phyloP scores from a whole-genome alignment of 2,888 invertebrate genomes.

The Atethmia centrago region DNA sequence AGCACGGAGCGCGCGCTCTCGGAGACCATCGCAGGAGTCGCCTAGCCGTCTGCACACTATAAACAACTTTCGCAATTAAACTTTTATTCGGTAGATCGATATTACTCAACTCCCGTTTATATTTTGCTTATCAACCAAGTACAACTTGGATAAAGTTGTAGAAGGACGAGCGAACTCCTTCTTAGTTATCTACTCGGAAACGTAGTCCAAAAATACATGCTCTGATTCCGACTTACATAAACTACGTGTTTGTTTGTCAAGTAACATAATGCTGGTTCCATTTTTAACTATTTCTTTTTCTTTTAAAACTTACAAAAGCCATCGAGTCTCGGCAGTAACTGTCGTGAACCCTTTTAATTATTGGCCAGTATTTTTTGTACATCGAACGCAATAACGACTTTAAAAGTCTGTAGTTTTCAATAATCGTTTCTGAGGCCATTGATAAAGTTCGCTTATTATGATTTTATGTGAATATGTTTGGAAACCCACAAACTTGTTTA shows the following conservation, averaged over 20 bases:
- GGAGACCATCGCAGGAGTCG: conserved; percentile 71
- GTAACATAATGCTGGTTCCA: conserved; percentile 1
- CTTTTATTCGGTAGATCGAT: conserved; percentile 85
- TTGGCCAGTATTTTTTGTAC: conserved; percentile 37
- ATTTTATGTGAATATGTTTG: conserved; percentile 86
- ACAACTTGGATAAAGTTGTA: conserved; percentile 67
- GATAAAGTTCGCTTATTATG: conserved; percentile 86
- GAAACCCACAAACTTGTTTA: conserved; percentile 85
- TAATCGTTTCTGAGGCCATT: conserved; percentile 79
- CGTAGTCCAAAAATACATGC: conserved; percentile 33
- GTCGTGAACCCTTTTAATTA: conserved; percentile 34
- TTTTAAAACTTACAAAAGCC: conserved; percentile 9
- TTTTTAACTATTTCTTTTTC: conserved; percentile 11
- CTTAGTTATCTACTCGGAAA: conserved; percentile 22
- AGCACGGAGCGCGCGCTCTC: conserved; percentile 58
- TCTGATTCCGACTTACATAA: conserved; percentile 7
- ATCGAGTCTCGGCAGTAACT: conserved; percentile 18
- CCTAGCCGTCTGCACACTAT: conserved; percentile 81
- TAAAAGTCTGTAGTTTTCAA: conserved; percentile 69
- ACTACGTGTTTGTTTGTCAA: conserved; percentile 14
- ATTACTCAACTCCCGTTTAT: conserved; percentile 78
- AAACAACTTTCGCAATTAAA: conserved; percentile 89
- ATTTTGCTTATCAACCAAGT: conserved; percentile 79
- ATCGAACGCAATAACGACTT: conserved; percentile 58
- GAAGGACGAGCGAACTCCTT: conserved; percentile 59